These are phyloP conservation scores for Lycaena phlaeas DNA, from an alignment of 2,888 invertebrate genomes.

Conservation along the genomic window DNA sequence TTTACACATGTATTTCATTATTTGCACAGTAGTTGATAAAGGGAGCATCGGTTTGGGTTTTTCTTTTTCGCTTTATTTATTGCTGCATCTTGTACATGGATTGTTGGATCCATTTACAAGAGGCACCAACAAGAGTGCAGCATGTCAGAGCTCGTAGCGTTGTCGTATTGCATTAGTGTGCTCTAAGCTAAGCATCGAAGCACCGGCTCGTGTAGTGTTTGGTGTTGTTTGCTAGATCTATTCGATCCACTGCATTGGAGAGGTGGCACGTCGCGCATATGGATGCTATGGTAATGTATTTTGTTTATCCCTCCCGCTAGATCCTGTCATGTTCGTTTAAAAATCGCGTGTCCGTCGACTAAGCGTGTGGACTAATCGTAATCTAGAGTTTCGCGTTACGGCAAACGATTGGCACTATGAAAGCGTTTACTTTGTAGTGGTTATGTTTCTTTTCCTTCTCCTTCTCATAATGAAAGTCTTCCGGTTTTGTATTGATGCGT, in stretches of 20 bases:
- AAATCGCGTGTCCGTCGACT: constrained; percentile 42
- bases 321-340: constrained; percentile 49
- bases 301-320: constrained; percentile 56
- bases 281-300: constrained; percentile 67
- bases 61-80: constrained; percentile 48
- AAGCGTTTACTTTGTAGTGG: constrained; percentile 38
- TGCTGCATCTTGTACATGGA: constrained; percentile 63
- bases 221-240: constrained; percentile 66
- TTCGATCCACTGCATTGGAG: constrained; percentile 68
- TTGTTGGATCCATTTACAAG: constrained; percentile 58
- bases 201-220: constrained; percentile 68
- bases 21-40: constrained; percentile 67
- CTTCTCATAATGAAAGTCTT: constrained; percentile 41
- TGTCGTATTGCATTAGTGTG: constrained; percentile 68
- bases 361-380: constrained; percentile 61
- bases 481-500: constrained; percentile 66
- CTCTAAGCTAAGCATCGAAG: constrained; percentile 64
- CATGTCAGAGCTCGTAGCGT: constrained; percentile 69
- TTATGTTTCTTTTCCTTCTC: constrained; percentile 34
- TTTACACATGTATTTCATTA: constrained; percentile 59
- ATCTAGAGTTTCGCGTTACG: constrained; percentile 47
- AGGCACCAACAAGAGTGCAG: constrained; percentile 59
- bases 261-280: constrained; percentile 68
- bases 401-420: constrained; percentile 69
- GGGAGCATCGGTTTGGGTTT: constrained; percentile 67